Percentiles rank a stretch among this genome's conserved stretches.
phyloP scores from a whole-genome alignment of 2,888 invertebrate genomes.

The Colostygia pectinataria region DNA sequence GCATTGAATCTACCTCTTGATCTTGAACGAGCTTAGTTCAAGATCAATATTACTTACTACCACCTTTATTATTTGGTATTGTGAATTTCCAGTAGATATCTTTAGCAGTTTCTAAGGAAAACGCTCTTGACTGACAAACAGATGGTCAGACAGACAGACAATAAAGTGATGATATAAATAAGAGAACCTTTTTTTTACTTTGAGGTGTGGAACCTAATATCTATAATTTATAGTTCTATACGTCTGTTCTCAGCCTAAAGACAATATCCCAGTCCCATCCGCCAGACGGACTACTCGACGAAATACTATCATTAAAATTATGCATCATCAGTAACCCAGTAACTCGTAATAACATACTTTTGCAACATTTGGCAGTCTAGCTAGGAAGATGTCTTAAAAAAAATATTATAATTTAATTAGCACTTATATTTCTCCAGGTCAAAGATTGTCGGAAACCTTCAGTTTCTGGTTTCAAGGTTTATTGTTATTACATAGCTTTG shows the following conservation, averaged over 20 bases:
- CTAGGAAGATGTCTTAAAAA: constrained; percentile 32
- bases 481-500: constrained; percentile 6
- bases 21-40: too few species aligned
- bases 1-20: too few species aligned
- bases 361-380: constrained; percentile 29
- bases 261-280: constrained; percentile 36
- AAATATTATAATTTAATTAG: constrained; percentile 2
- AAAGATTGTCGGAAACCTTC: constrained; percentile 9
- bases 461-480: constrained; percentile 5
- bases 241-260: constrained; percentile 9
- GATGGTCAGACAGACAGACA: too few species aligned
- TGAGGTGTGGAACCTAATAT: too few species aligned
- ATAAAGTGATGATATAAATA: background rate
- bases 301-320: constrained; percentile 38
- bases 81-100: too few species aligned
- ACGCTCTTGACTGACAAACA: too few species aligned
- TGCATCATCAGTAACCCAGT: constrained; percentile 37
- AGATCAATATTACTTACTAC: too few species aligned
- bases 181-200: too few species aligned
- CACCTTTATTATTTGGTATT: too few species aligned
- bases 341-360: constrained; percentile 36
- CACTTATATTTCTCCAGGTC: constrained; percentile 1
- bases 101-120: too few species aligned
- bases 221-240: background rate
- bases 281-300: constrained; percentile 29